Evolutionary conservation across 1,140 invertebrate genomes (phyloP), one percentile per base, ranked within the genome.

Genomic region (Microplitis mediator): DNA sequence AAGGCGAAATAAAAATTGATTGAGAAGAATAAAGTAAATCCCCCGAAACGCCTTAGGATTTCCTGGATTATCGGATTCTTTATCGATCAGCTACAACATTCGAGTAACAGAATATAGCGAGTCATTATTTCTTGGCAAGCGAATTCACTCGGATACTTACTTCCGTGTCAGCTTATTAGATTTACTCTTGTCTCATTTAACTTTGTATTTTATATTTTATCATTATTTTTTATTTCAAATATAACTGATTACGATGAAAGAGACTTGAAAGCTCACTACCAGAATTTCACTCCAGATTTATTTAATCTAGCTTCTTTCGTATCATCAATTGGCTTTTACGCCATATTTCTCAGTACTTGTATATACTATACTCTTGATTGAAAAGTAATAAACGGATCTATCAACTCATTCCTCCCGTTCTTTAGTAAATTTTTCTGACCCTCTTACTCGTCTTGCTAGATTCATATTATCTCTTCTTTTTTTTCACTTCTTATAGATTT

Each of bases 351-450:
- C 51, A 14, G 16, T 54, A 54, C 51, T 14, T 54, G 51, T 54
- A 54, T 23, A 23, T 23, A 23, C 23, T 23, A 23, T 23, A 23
- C 23, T 23, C 23, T 23, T 74, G 73, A 74, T 74, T 74, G 73
- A 74, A 71, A 71, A 67, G 73, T 74, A 74, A 74, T 74, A 69
- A 74, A 71, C 64, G 69, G 63, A 71, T 74, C 69, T 74, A 74
- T 70, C 52, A 61, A 68, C 63, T 31, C 16, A 58, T 71, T 52
- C 34, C 32, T 68, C 62, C 65, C n/a, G 39, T 23, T 9, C 16
- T 36, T 36, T 13, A 23, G 23, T 23, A 23, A 23, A 13, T 58
- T 31, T 54, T 14, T 62, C 72, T 8, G 8, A 9, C 68, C 35
- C n/a, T 50, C 13, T 34, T 70, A n/a, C 51, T n/a, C 36, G 11